Base-by-base conservation (phyloP, 1,140 invertebrate species). In the Hermetia illucens region DNA sequence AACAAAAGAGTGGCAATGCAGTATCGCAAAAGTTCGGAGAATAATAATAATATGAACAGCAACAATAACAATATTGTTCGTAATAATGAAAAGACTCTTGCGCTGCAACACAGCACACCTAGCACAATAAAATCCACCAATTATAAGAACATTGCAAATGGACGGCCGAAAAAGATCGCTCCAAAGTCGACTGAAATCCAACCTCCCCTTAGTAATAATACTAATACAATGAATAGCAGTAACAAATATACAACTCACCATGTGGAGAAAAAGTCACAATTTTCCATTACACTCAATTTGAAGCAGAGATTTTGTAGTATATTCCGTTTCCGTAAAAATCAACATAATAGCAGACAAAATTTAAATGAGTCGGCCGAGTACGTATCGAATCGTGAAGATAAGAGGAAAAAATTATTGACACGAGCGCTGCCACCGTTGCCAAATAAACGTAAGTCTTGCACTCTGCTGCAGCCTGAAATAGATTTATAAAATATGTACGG, bases 261-360 rank as follows among this genome's bases (percentile, higher is more conserved):
- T 30, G 41, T 45, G 13, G 47, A 50, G 18, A 63, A 60, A 39
- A 62, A 58, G 36, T 49, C 50, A 5, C 61, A 64, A 41, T 56
- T 61, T 36, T 44, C 43, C 27, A 34, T 41, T 36, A 59, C 53
- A 36, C 62, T 78, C 30, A 80, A 78, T 60, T 69, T 86, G n/a
- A 85, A 85, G 55, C 80, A 85, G 53, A 82, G 79, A n/a, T 69
- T 87, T 43, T 85, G 81, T 60, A 84, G 81, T 62, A 74, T 87
- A 50, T 85, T 85, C 55, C 71, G 78, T 46, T 81, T 83, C 55
- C 71, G 73, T 33, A 65, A 49, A 9, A 70, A 46, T 49, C 64
- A 53, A 33, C 53, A 33, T 48, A 53, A 68, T 22, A 64, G 44
- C 33, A 49, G 54, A 5, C 34, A 27, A 13, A 45, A 27, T 34